A percentile compares a stretch with the other conserved stretches of the same genome.
Conservation (phyloP, 1,140 invertebrate species). For the Heliconius melpomene region DNA sequence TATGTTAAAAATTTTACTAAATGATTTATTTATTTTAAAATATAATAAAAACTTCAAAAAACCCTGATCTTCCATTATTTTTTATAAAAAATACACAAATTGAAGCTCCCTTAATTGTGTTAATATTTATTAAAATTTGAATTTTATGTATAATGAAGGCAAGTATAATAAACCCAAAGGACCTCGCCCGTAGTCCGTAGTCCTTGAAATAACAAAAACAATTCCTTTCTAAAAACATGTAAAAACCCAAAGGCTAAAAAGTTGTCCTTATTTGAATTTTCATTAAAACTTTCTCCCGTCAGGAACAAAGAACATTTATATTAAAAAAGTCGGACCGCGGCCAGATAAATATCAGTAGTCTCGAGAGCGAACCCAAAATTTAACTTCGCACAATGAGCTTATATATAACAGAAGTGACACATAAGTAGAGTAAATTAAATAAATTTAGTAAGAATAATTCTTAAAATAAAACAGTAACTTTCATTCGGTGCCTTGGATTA, state of each 20-base stretch:
- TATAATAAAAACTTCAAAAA: background rate
- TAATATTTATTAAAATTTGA: conserved; percentile 4
- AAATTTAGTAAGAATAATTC: too few species aligned
- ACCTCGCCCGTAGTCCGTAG: conserved; percentile 46
- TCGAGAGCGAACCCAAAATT: conserved; percentile 76
- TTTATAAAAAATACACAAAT: background rate
- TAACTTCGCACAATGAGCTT: conserved; percentile 57
- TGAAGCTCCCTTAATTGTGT: background rate
- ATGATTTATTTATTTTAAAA: too few species aligned
- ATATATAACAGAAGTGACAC: conserved; percentile 46
- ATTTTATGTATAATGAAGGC: conserved; percentile 28
- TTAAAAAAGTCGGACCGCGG: conserved; percentile 78
- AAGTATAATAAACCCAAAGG: conserved; percentile 30
- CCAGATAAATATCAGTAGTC: conserved; percentile 81
- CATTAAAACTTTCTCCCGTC: conserved; percentile 81
- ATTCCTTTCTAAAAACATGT: conserved; percentile 65
- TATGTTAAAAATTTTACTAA: too few species aligned
- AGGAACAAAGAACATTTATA: conserved; percentile 81
- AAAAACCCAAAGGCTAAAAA: conserved; percentile 77
- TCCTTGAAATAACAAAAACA: conserved; percentile 75
- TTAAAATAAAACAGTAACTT: too few species aligned
- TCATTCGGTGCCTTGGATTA: too few species aligned
- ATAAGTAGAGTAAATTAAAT: background rate
- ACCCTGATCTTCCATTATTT: background rate
- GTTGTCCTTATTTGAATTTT: conserved; percentile 81